Base-by-base conservation (phyloP, 2,888 invertebrate genomes). In the Dione juno region DNA sequence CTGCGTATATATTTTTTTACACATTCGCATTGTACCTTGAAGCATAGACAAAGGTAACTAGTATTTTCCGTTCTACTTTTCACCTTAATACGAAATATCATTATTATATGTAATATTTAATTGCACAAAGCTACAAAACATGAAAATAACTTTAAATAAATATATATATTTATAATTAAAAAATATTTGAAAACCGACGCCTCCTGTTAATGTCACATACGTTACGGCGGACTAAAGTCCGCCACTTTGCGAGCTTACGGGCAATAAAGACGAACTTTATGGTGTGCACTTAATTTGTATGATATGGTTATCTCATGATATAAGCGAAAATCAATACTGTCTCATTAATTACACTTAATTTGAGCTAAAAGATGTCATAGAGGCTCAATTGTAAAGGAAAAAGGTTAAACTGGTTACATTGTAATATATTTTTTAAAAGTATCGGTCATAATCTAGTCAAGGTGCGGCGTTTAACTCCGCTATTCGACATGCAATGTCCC, bases 261-360 rank as follows among this genome's bases (percentile, higher is more conserved):
- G 70, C 63, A 66, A 70, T 72, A 72, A 72, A 69, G 66, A 70
- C 57, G 52, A 19, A 57, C 50, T 70, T 72, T 72, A 72, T 66
- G 61, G 43, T 28, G 45, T 41, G 63, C 41, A 54, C 66, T 66
- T 54, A 66, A 69, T 72, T 69, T 72, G 69, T 72, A 69, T 66
- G 72, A 66, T 72, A 67, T 57, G 63, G 66, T 64, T 66, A 70
- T 66, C 69, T 54, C 41, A 45, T 43, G 66, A 63, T 69, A 66
- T 72, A 66, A 69, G 37, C 63, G 72, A 67, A 64, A 67, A 72
- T 70, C 72, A 63, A 72, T 72, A 66, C n/a, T 64, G 21, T 16
- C 21, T n/a, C 48, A 69, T 57, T 63, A 43, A 37, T 68, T 68
- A 48, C 45, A 57, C 16, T 57, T 64, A 53, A 28, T 35, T 40